Percentiles rank a stretch among this genome's conserved stretches.
phyloP scores from a whole-genome alignment of 2,113 vertebrate species.

The Malurus elegans region DNA sequence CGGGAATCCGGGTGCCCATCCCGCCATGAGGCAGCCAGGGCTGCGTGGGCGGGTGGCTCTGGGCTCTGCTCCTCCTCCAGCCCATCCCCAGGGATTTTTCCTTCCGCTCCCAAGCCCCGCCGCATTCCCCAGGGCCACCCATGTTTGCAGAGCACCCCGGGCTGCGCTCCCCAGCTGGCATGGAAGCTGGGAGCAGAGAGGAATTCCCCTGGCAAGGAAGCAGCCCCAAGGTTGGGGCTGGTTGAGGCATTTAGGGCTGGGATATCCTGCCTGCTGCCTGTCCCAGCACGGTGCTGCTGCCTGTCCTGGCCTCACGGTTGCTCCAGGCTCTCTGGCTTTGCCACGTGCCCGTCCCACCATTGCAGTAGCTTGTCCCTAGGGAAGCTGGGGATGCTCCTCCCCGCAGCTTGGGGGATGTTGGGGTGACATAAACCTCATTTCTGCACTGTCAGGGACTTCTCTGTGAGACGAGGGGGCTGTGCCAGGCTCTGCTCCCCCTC shows the following conservation, averaged over 20 bases:
- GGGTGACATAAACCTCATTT: not conserved
- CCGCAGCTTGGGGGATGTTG: not conserved
- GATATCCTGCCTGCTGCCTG: not conserved
- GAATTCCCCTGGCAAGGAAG: not conserved
- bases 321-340: not conserved
- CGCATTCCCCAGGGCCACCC: not conserved
- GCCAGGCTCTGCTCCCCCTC: rapidly evolving
- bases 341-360: not conserved
- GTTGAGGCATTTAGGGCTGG: not conserved
- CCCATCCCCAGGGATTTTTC: not conserved
- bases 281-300: not conserved
- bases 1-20: not conserved
- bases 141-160: not conserved
- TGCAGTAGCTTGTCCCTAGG: rapidly evolving
- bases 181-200: not conserved
- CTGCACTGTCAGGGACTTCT: rapidly evolving
- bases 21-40: not conserved
- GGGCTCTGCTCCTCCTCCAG: not conserved
- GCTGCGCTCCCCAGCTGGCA: not conserved
- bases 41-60: not conserved
- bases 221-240: not conserved
- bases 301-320: not conserved
- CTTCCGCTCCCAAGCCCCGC: not conserved
- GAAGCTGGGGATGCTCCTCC: not conserved
- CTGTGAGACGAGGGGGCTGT: rapidly evolving